Conservation (phyloP, 2,888 invertebrate species). For the Tenthredo notha region DNA sequence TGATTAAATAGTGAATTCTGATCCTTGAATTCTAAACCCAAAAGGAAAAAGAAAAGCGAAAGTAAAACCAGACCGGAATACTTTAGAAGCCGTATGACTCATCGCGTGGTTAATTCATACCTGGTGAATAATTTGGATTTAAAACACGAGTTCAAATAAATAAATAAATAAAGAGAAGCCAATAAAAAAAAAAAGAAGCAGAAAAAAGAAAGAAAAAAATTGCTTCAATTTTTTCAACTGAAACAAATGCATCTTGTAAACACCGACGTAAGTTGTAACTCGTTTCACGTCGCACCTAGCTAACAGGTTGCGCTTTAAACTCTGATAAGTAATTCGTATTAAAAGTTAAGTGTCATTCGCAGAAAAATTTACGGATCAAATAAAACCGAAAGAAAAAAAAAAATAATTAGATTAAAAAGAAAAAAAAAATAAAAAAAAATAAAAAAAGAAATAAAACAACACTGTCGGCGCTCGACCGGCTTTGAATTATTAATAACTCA, state of each 20-base stretch:
- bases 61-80: neutral
- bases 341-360: neutral
- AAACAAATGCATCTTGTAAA: neutral
- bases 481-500: slow-evolving; percentile 53
- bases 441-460: neutral
- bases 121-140: neutral
- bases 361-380: neutral
- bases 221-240: neutral
- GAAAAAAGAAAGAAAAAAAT: neutral
- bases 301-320: slow-evolving; percentile 15
- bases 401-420: neutral
- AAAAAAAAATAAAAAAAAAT: neutral
- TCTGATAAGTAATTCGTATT: neutral
- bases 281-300: slow-evolving; percentile 9
- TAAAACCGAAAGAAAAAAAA: neutral
- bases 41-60: neutral
- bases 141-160: neutral
- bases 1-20: neutral
- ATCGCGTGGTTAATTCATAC: neutral
- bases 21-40: neutral
- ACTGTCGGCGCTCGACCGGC: slow-evolving; percentile 31
- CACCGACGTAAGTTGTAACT: slow-evolving; percentile 6
- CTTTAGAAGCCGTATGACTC: neutral
- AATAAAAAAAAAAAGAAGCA: neutral
- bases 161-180: neutral